phyloP scores from a whole-genome alignment of 2,113 vertebrate genomes.

The Aptenodytes patagonicus region DNA sequence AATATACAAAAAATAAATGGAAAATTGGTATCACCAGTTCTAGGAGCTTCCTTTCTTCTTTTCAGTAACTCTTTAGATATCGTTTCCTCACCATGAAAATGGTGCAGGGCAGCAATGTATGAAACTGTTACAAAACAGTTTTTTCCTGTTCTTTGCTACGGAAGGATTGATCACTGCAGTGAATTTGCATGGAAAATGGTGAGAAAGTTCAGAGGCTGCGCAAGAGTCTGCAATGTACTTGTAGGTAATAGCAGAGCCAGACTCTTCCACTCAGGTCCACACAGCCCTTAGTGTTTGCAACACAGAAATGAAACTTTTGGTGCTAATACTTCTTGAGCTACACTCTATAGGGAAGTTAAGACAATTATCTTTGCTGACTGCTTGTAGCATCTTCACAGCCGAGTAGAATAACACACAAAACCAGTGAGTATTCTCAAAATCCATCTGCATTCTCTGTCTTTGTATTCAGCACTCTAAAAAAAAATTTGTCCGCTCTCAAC shows the following conservation, averaged over 20 bases:
- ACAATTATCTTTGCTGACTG: not conserved
- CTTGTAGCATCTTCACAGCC: not conserved
- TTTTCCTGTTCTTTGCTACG: not conserved
- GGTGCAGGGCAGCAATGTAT: not conserved
- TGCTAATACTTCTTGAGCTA: not conserved
- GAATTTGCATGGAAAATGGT: not conserved
- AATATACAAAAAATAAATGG: not conserved
- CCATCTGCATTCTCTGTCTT: not conserved
- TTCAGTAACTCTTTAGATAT: not conserved
- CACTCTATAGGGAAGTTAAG: not conserved
- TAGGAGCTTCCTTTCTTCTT: not conserved
- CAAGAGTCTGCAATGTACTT: not conserved
- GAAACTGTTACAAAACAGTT: not conserved
- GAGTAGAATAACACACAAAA: not conserved
- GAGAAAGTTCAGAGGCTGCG: not conserved
- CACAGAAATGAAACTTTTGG: not conserved
- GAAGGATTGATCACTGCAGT: not conserved
- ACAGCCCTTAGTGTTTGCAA: not conserved
- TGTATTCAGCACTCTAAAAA: not conserved
- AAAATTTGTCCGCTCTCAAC: not conserved
- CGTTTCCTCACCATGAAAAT: not conserved
- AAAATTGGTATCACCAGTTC: not conserved
- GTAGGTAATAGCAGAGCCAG: not conserved
- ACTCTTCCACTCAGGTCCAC: not conserved
- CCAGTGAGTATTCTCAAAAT: not conserved